A percentile compares a stretch with the other conserved stretches of the same genome.
phyloP scores from a whole-genome alignment of 2,888 invertebrate genomes.

The Merodon equestris region DNA sequence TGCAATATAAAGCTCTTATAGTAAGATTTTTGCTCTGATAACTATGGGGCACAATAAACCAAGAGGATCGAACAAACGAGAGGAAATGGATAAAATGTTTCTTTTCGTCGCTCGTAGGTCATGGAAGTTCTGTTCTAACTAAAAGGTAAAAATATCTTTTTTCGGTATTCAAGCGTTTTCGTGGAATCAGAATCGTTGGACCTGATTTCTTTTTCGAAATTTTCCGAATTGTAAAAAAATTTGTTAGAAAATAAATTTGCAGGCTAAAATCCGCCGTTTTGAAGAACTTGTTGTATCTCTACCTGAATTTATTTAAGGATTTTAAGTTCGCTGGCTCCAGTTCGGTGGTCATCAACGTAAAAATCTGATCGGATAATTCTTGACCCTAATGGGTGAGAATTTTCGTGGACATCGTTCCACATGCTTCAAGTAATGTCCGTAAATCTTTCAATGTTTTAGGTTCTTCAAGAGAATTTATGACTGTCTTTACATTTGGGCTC shows the following conservation, averaged over 20 bases:
- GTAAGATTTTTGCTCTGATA: too few species aligned
- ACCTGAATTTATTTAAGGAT: constrained; percentile 20
- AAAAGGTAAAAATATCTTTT: constrained; percentile 17
- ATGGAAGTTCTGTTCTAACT: constrained; percentile 12
- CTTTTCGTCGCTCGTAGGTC: too few species aligned
- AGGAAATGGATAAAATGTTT: too few species aligned
- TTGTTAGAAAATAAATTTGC: constrained; percentile 31
- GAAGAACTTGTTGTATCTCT: constrained; percentile 21
- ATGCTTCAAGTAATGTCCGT: too few species aligned
- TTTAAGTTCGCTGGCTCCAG: constrained; percentile 27
- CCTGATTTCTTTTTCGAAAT: constrained; percentile 22
- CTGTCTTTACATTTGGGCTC: too few species aligned
- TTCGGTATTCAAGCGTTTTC: too few species aligned
- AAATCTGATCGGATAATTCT: constrained; percentile 32
- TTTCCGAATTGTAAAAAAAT: constrained; percentile 8
- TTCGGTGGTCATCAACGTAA: constrained; percentile 36
- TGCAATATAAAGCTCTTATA: too few species aligned
- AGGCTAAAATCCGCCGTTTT: constrained; percentile 24
- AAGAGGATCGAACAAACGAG: constrained; percentile 37
- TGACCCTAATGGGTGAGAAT: too few species aligned
- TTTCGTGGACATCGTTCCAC: too few species aligned
- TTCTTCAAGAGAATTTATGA: too few species aligned
- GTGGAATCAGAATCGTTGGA: constrained; percentile 31
- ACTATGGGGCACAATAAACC: constrained; percentile 32
- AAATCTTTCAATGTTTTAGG: too few species aligned